Percentiles rank a stretch among this genome's conserved stretches.
These are phyloP conservation scores for Prietella phreatophila DNA, from an alignment of 2,113 vertebrate genomes.

Conservation along the genomic window DNA sequence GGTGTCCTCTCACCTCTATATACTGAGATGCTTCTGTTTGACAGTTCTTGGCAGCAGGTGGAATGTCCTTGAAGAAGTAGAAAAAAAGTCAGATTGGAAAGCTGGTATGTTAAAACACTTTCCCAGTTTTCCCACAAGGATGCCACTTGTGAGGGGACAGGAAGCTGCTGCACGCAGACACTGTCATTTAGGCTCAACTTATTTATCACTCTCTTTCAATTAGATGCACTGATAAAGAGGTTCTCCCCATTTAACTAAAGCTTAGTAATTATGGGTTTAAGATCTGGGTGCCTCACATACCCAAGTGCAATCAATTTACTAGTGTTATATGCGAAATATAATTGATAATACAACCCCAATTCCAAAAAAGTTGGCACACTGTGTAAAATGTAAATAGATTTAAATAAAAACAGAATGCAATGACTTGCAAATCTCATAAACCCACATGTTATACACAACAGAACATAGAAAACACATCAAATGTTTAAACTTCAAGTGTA, in stretches of 20 bases:
- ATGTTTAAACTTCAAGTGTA: too few species aligned
- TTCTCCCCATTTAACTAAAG: slow-evolving; percentile 40
- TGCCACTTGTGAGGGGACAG: slow-evolving; percentile 51
- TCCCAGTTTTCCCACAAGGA: slow-evolving; percentile 68
- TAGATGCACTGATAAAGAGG: slow-evolving; percentile 57
- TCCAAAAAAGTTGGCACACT: too few species aligned
- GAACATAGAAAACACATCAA: too few species aligned
- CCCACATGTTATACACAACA: too few species aligned
- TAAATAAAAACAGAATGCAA: too few species aligned
- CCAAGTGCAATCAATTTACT: not conserved
- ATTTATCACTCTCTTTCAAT: slow-evolving; percentile 78
- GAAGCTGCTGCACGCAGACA: slow-evolving; percentile 68
- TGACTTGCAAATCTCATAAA: too few species aligned
- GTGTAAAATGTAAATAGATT: too few species aligned
- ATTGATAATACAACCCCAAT: not conserved
- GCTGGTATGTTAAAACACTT: slow-evolving; percentile 78
- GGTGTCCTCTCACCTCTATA: slow-evolving; percentile 91
- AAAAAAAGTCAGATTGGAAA: slow-evolving; percentile 76
- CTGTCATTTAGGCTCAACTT: slow-evolving; percentile 73
- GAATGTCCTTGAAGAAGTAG: slow-evolving; percentile 90
- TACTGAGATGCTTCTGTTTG: slow-evolving; percentile 84
- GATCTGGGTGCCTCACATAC: slow-evolving; percentile 40
- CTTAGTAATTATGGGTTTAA: slow-evolving; percentile 76
- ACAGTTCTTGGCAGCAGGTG: slow-evolving; percentile 89
- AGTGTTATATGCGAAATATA: not conserved